Evolutionary conservation across 2,113 vertebrate genomes (phyloP), one percentile per base, ranked within the genome.

Genomic region (Sclerurus mexicanus): DNA sequence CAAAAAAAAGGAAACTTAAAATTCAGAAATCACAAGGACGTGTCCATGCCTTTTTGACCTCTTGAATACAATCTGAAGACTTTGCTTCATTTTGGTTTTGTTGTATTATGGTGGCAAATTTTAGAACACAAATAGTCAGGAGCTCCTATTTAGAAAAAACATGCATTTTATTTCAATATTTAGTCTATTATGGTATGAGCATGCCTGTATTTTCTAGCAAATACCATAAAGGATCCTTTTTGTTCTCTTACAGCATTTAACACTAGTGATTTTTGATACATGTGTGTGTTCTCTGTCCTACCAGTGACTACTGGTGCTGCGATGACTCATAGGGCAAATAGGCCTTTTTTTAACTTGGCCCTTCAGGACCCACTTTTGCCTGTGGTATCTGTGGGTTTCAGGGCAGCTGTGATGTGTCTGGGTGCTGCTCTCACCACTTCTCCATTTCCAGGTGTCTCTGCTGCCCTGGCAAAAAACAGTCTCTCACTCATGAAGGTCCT

Each of bases 401-500:
- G 53, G 53, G 30, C 40, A 52, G 30, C 40, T 53, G 37, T 37
- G 44, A 22, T 2, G 6, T 46, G 37, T 37, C 55, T 49, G n/a
- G 16, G 18, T 39, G 33, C 59, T 73, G 58, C 30, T 76, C n/a
- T 60, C 2, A 1, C 8, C 0, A 0, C 37, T 90, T 74, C 50
- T 56, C 13, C 4, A 0, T 30, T 77, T 69, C 66, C 74, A 78
- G n/a, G 21, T 44, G 7, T 49, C 31, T 87, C 47, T 52, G n/a
- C 55, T 74, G 46, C 46, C 40, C 60, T 85, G 71, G n/a, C 46
- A 78, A 62, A 78, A 81, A 24, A 3, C 6, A 0, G 15, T 27
- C 4, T 2, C 28, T 30, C 11, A 4, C 15, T 89, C 4, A 1
- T 5, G 4, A 21, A 25, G 53, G 5, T 63, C 31, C 37, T 80